phyloP scores from a whole-genome alignment of 2,797 vertebrate genomes.

The Danio tinwini region DNA sequence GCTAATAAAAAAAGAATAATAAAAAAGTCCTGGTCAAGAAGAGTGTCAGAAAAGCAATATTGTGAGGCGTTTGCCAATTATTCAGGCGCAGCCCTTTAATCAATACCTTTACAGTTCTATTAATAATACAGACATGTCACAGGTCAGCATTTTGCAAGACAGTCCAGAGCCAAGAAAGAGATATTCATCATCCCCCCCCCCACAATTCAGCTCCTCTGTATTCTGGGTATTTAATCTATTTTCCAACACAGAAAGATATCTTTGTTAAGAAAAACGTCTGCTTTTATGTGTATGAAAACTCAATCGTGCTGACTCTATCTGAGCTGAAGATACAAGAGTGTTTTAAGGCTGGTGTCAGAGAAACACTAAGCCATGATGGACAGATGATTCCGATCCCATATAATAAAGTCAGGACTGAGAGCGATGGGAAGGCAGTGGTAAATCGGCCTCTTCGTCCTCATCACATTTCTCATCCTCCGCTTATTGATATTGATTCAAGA shows the following conservation, averaged over 20 bases:
- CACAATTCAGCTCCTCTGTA: conserved; percentile 14
- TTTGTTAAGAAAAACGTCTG: conserved; percentile 17
- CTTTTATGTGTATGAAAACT: conserved; percentile 44
- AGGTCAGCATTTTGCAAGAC: conserved; percentile 47
- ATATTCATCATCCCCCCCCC: conserved; percentile 14
- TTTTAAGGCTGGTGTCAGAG: conserved; percentile 36
- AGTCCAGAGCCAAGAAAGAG: background rate
- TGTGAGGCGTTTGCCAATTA: conserved; percentile 23
- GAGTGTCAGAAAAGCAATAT: conserved; percentile 53
- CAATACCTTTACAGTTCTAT: conserved; percentile 47
- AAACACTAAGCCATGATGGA: conserved; percentile 45
- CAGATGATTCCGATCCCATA: conserved; percentile 44
- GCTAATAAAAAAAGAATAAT: background rate
- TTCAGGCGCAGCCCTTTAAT: conserved; percentile 27
- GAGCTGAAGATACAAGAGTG: background rate
- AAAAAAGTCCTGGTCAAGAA: conserved; percentile 8
- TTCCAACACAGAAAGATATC: conserved; percentile 29
- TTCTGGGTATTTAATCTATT: conserved; percentile 8
- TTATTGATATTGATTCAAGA: conserved; percentile 63
- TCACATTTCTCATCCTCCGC: conserved; percentile 53
- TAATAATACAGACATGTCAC: conserved; percentile 35
- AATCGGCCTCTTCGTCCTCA: conserved; percentile 57
- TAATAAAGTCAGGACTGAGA: conserved; percentile 32
- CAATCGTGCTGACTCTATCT: conserved; percentile 17
- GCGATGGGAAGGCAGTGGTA: conserved; percentile 41